Conservation (phyloP, 2,888 invertebrate species). For the Cosmia trapezina region DNA sequence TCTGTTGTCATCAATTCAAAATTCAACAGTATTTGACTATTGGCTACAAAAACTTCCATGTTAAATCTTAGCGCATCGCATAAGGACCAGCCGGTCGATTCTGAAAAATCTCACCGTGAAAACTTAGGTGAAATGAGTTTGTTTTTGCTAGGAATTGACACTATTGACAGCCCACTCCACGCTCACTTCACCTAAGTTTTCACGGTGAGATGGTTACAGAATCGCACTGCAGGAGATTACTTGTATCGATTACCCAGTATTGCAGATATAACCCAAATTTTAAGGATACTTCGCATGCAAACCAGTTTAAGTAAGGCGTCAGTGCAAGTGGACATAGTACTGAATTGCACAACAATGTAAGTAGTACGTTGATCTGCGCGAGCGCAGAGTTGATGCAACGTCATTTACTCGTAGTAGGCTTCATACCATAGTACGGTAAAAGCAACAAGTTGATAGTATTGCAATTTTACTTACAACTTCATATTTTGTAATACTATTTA, state of each 20-base stretch:
- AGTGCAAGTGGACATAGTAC: slow-evolving; percentile 69
- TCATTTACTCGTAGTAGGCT: slow-evolving; percentile 59
- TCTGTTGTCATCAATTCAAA: slow-evolving; percentile 3
- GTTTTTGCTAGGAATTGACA: too few species aligned
- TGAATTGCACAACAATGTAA: slow-evolving; percentile 69
- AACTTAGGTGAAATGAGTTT: too few species aligned
- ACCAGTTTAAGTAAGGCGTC: slow-evolving; percentile 61
- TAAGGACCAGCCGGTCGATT: too few species aligned
- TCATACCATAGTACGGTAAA: slow-evolving; percentile 43
- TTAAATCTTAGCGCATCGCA: neutral
- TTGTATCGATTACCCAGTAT: slow-evolving; percentile 12
- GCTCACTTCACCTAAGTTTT: too few species aligned
- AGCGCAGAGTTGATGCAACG: slow-evolving; percentile 60
- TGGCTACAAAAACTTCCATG: neutral
- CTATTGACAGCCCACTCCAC: too few species aligned
- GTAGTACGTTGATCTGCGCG: slow-evolving; percentile 55
- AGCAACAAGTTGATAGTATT: slow-evolving; percentile 45
- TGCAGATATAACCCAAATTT: slow-evolving; percentile 47
- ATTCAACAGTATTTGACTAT: neutral
- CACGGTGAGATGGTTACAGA: too few species aligned
- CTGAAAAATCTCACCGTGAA: too few species aligned
- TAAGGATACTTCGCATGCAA: slow-evolving; percentile 49
- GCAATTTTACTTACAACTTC: slow-evolving; percentile 32
- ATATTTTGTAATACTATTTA: slow-evolving; percentile 25
- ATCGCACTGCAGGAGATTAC: slow-evolving; percentile 32